phyloP scores from a whole-genome alignment of 2,888 invertebrate species.

The Eueremaeus valkanovi region DNA sequence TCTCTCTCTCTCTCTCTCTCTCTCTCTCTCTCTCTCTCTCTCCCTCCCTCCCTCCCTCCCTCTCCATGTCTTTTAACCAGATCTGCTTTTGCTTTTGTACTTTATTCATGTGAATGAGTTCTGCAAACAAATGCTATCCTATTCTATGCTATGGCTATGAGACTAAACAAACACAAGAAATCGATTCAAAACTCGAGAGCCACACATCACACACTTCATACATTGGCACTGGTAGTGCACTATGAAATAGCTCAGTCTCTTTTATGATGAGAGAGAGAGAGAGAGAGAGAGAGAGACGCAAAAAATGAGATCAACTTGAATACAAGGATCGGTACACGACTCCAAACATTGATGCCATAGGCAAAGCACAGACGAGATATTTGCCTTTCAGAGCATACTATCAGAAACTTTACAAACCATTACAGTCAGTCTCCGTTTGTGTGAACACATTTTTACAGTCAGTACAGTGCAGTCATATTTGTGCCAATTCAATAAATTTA shows the following conservation, averaged over 20 bases:
- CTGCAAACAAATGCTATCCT: constrained; percentile 11
- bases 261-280: background rate
- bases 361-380: background rate
- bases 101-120: constrained; percentile 2
- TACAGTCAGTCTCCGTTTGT: too few species aligned
- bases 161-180: constrained; percentile 20
- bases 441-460: too few species aligned
- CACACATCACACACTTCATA: background rate
- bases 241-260: background rate
- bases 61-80: background rate
- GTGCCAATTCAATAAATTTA: too few species aligned
- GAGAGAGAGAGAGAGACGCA: background rate
- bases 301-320: background rate
- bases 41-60: background rate
- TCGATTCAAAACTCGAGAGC: constrained; percentile 8
- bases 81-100: constrained; percentile 12
- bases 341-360: constrained; percentile 15
- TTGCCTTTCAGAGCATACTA: background rate
- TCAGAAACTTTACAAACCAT: background rate
- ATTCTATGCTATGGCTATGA: too few species aligned
- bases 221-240: background rate
- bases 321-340: background rate
- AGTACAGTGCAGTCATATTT: too few species aligned
- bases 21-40: background rate
- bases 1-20: constrained; percentile 9